phyloP scores from a whole-genome alignment of 2,888 invertebrate genomes.

The Brachypalpus laphriformis region DNA sequence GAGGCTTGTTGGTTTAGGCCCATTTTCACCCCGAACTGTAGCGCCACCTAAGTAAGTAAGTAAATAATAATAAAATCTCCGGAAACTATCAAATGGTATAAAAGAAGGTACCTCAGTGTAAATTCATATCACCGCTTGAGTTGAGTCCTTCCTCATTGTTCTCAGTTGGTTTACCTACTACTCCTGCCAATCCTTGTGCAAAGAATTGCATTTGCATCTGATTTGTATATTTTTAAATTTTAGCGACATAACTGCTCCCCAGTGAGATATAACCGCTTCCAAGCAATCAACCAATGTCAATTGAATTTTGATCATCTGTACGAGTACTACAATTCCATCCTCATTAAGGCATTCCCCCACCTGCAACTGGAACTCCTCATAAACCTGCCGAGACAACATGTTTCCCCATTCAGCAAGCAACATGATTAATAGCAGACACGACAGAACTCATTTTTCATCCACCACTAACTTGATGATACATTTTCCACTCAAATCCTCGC shows the following conservation, averaged over 20 bases:
- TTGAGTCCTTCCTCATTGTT: no score
- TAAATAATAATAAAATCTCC: no score
- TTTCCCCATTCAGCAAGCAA: background rate
- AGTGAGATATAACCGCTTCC: background rate
- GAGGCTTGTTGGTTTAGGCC: no score
- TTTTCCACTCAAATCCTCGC: background rate
- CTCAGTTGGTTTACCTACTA: no score
- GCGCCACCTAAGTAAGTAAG: no score
- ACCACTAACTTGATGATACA: background rate
- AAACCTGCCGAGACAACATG: background rate
- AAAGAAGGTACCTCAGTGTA: no score
- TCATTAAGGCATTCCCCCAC: background rate
- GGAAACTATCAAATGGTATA: no score
- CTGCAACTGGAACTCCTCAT: background rate
- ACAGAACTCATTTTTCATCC: slow-evolving; percentile 19
- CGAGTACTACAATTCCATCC: background rate
- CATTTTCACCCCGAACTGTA: no score
- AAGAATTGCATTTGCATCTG: no score
- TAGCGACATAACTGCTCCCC: background rate
- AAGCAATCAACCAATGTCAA: background rate
- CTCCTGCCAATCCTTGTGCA: no score
- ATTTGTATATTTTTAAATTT: no score
- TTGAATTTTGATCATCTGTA: background rate
- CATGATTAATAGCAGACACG: slow-evolving; percentile 37
- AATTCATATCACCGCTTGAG: no score